Base-by-base conservation (phyloP, 1,140 invertebrate species). In the Antheraea pernyi region DNA sequence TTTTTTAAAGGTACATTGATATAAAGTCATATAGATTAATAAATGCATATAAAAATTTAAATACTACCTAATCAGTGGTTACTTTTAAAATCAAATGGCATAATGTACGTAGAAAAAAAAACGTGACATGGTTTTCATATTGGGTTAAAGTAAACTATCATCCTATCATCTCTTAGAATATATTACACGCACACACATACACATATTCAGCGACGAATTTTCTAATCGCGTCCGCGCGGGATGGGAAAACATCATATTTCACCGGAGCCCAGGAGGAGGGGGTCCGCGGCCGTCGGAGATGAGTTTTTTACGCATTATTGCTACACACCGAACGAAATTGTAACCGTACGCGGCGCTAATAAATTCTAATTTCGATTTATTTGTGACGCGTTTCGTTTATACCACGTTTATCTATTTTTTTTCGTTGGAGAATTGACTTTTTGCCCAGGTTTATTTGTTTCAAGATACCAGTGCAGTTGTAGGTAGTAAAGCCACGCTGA, bases 171-270 rank as follows among this genome's bases (percentile, higher is more conserved):
- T 69, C 48, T 61, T 75, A 74, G 74, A 77, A 77, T 81, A 81
- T 81, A 70, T 72, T 75, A 70, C 72, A 67, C 63, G 48, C 69
- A 75, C 22, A 65, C 19, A 65, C 18, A 39, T 16, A 46, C 69
- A 73, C 65, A 74, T 67, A 74, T 67, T 68, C 67, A 59, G 74
- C 83, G 82, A 84, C 80, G 86, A 89, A 86, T 88, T 91, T 91
- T 91, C 85, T 91, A 91, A 91, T 91, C 89, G 89, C 80, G 86
- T 89, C 85, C 82, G 79, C 81, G 73, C 71, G 82, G 83, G 84
- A 81, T 83, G 83, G 86, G 86, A 85, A 88, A 91, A 90, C 88
- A 91, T 90, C 88, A 91, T 91, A 91, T 91, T 91, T 91, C 89
- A 91, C 84, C 73, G 73, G 68, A 46, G 68, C 63, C 59, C 68